phyloP scores from a whole-genome alignment of 2,888 invertebrate species.

The Drosophila aldrichi region DNA sequence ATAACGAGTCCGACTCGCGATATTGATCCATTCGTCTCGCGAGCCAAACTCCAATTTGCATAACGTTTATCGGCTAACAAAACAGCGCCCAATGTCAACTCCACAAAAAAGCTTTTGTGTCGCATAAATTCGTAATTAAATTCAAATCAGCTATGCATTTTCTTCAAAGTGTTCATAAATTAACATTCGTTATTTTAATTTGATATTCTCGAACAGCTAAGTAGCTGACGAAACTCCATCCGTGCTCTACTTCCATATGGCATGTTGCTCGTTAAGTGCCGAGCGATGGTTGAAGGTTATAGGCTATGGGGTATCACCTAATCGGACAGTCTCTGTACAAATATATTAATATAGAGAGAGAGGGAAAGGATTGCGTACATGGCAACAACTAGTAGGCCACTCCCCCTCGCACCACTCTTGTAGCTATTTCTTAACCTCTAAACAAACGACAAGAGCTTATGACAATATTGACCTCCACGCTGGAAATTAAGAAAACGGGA shows the following conservation, averaged over 20 bases:
- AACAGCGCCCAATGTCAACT: slow-evolving; percentile 41
- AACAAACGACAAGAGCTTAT: slow-evolving; percentile 2
- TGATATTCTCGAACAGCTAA: too few species aligned
- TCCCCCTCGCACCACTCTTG: too few species aligned
- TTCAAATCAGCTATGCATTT: slow-evolving; percentile 5
- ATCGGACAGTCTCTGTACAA: too few species aligned
- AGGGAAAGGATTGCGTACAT: background rate
- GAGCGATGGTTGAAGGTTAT: too few species aligned
- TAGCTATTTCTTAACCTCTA: background rate
- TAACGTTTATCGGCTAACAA: slow-evolving; percentile 71
- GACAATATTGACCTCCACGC: slow-evolving; percentile 59
- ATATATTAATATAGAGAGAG: too few species aligned
- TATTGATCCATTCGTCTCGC: slow-evolving; percentile 17
- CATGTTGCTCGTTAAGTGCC: background rate
- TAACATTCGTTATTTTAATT: slow-evolving; percentile 26
- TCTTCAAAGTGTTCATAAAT: slow-evolving; percentile 36
- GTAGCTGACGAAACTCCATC: background rate
- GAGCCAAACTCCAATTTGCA: slow-evolving; percentile 54
- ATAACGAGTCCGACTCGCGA: slow-evolving; percentile 8
- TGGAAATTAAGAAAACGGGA: slow-evolving; percentile 12
- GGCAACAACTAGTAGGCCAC: background rate
- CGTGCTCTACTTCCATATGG: background rate
- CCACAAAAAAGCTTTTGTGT: slow-evolving; percentile 23
- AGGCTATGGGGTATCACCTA: too few species aligned
- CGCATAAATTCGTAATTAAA: slow-evolving; percentile 6